Percentiles rank a stretch among this genome's conserved stretches.
These are phyloP conservation scores for Glyptemys insculpta DNA, from an alignment of 2,797 vertebrate species.

Conservation along the genomic window DNA sequence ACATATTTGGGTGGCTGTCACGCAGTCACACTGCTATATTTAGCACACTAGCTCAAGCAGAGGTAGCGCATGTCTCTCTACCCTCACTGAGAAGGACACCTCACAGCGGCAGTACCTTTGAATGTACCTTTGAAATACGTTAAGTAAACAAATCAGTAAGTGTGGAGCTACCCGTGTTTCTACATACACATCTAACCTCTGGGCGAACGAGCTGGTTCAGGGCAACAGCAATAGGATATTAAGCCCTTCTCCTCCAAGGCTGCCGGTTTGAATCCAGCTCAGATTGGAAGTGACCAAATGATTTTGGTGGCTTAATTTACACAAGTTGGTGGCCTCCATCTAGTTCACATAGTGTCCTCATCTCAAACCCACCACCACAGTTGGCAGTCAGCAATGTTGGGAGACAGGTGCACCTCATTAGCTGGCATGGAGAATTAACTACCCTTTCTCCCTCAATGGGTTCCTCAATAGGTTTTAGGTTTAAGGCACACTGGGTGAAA, in stretches of 20 bases:
- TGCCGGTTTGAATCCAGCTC: constrained; percentile 11
- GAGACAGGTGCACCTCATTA: neutral
- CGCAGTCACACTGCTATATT: neutral
- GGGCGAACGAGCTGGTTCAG: constrained; percentile 7
- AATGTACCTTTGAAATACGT: neutral
- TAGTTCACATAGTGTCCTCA: neutral
- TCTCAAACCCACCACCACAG: neutral
- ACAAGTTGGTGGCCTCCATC: neutral
- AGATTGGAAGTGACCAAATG: constrained; percentile 34
- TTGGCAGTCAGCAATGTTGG: neutral
- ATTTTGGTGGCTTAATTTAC: neutral
- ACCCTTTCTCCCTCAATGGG: neutral
- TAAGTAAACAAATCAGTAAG: constrained; percentile 45
- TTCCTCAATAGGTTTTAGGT: neutral
- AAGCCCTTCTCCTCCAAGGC: constrained; percentile 49
- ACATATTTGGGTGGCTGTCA: neutral
- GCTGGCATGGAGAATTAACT: neutral
- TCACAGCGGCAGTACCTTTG: neutral
- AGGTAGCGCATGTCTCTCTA: no score
- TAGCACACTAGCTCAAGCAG: neutral
- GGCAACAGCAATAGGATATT: constrained; percentile 57
- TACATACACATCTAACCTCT: constrained; percentile 32
- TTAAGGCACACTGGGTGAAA: neutral
- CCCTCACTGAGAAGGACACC: neutral
- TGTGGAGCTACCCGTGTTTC: constrained; percentile 30